Evolutionary conservation across 64 coral and sea anemone species (phyloP).

Genomic region (Hydrozoanthus tunicans): DNA sequence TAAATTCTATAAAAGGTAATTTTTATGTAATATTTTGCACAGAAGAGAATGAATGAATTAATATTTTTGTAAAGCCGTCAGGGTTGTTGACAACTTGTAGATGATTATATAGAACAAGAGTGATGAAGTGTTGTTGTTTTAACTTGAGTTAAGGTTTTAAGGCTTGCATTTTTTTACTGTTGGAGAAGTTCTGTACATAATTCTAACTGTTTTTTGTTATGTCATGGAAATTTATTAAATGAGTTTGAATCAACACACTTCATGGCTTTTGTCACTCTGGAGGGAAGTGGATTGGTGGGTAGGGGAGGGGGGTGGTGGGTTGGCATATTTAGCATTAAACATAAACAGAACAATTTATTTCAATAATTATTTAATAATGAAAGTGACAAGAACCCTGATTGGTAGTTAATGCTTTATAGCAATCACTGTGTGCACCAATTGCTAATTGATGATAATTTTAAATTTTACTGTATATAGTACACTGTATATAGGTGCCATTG

Average conservation of each 20-base stretch:
- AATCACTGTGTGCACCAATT: slow-evolving; percentile 19
- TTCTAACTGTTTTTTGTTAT: too few species aligned
- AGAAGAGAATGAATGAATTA: neutral
- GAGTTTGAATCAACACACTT: neutral
- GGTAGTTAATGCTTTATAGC: neutral
- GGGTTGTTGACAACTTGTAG: slow-evolving; percentile 14
- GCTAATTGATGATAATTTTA: neutral
- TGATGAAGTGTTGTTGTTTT: slow-evolving; percentile 6
- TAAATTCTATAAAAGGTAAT: neutral
- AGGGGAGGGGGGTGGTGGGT: too few species aligned
- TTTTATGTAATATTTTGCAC: neutral
- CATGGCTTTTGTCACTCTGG: too few species aligned
- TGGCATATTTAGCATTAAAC: too few species aligned
- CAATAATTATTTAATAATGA: too few species aligned
- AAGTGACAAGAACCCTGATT: slow-evolving; percentile 40
- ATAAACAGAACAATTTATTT: too few species aligned
- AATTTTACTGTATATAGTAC: slow-evolving; percentile 24
- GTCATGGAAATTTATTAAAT: too few species aligned
- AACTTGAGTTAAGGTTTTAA: neutral
- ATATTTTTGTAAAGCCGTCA: slow-evolving; percentile 11
- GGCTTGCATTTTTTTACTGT: neutral
- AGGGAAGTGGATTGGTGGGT: too few species aligned
- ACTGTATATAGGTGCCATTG: neutral
- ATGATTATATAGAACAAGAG: neutral
- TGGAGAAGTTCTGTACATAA: too few species aligned